These are phyloP conservation scores for Caerostris extrusa DNA, from an alignment of 1,140 invertebrate genomes.

Conservation along the genomic window DNA sequence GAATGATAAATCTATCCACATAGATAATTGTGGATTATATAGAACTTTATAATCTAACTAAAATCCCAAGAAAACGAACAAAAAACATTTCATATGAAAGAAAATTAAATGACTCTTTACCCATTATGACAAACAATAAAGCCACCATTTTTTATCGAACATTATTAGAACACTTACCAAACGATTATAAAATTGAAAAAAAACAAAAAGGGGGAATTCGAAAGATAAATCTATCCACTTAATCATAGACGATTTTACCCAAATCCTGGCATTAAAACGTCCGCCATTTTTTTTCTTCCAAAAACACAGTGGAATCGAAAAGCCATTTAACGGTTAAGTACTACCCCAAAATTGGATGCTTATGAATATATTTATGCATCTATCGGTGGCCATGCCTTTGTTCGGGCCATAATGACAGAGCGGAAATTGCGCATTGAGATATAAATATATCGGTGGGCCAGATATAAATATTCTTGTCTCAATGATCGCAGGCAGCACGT, in stretches of 20 bases:
- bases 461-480: slow-evolving; percentile 32
- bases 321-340: slow-evolving; percentile 55
- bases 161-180: background rate
- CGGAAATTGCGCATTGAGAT: slow-evolving; percentile 9
- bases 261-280: background rate
- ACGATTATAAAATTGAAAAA: background rate
- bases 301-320: slow-evolving; percentile 46
- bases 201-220: too few relatives aligned
- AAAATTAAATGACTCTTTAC: background rate
- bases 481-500: slow-evolving; percentile 14
- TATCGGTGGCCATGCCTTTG: slow-evolving; percentile 1
- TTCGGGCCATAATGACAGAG: slow-evolving; percentile 15
- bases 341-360: slow-evolving; percentile 31
- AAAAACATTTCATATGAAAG: too few relatives aligned
- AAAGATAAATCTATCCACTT: background rate
- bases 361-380: slow-evolving; percentile 47
- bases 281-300: background rate
- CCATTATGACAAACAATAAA: background rate
- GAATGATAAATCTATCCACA: too few relatives aligned
- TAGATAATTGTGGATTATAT: too few relatives aligned
- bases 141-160: background rate
- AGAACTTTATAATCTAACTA: too few relatives aligned
- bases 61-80: too few relatives aligned
- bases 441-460: slow-evolving; percentile 6
- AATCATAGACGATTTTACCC: background rate